phyloP scores from a whole-genome alignment of 2,888 invertebrate genomes.

The Acronicta leporina region DNA sequence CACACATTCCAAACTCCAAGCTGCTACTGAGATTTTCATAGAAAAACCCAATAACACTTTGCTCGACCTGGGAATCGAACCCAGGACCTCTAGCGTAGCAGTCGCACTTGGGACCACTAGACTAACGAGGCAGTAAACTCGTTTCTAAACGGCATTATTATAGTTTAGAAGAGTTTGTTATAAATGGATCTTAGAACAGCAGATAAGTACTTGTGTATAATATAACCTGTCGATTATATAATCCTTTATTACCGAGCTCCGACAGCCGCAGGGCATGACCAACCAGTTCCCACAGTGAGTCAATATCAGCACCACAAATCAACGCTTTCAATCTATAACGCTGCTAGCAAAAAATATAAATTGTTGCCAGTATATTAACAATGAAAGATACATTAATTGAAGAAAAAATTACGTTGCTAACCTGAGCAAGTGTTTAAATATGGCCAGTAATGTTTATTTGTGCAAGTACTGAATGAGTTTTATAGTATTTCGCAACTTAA shows the following conservation, averaged over 20 bases:
- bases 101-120: no score
- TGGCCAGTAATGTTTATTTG: conserved; percentile 7
- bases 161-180: not conserved
- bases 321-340: conserved; percentile 25
- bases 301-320: conserved; percentile 47
- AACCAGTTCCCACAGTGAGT: conserved; percentile 54
- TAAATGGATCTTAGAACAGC: conserved; percentile 9
- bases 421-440: conserved; percentile 8
- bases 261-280: conserved; percentile 41
- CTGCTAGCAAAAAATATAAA: conserved; percentile 32
- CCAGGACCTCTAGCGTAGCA: no score
- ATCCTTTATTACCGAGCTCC: conserved; percentile 30
- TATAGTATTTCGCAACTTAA: conserved; percentile 4
- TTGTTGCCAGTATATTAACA: conserved; percentile 24
- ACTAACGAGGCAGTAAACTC: no score
- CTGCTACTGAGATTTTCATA: no score
- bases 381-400: conserved; percentile 25
- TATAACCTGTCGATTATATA: conserved; percentile 45
- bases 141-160: not conserved
- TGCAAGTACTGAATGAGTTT: conserved; percentile 7
- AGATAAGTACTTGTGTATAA: conserved; percentile 18
- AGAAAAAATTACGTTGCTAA: conserved; percentile 15
- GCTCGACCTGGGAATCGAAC: no score
- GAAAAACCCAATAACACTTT: no score
- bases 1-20: no score